These are phyloP conservation scores for Psittacus erithacus DNA, from an alignment of 2,113 vertebrate species.

Conservation along the genomic window DNA sequence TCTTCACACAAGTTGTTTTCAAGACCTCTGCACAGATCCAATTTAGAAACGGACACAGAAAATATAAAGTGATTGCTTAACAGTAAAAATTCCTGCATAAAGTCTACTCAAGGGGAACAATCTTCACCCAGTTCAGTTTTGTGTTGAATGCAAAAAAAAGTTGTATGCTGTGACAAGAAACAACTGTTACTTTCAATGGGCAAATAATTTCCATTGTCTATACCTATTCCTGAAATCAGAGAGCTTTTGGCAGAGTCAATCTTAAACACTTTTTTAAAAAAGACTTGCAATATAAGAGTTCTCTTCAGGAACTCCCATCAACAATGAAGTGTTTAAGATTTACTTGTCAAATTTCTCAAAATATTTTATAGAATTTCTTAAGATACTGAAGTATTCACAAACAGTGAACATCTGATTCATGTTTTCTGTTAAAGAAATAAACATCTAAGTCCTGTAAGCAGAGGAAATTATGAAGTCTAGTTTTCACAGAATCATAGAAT, in stretches of 20 bases:
- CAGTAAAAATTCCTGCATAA: not conserved
- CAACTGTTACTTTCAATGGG: not conserved
- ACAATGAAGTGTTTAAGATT: not conserved
- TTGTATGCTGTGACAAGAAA: not conserved
- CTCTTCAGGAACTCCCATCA: not conserved
- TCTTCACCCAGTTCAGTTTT: not conserved
- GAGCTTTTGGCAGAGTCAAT: accelerated
- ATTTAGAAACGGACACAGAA: not conserved
- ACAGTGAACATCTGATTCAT: not conserved
- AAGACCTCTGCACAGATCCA: not conserved
- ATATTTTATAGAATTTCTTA: not conserved
- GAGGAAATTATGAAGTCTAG: not conserved
- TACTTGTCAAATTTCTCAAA: not conserved
- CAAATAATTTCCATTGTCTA: not conserved
- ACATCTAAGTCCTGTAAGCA: not conserved
- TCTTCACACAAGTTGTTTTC: not conserved
- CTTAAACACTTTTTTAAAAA: not conserved
- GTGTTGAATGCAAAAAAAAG: not conserved
- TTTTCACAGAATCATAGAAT: not conserved
- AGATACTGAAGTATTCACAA: not conserved
- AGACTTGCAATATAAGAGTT: not conserved
- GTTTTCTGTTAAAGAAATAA: not conserved
- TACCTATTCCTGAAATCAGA: not conserved
- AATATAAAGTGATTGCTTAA: not conserved
- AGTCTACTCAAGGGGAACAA: not conserved